Evolutionary conservation across 2,797 vertebrate species (phyloP).

Genomic region (Octomys mimax): DNA sequence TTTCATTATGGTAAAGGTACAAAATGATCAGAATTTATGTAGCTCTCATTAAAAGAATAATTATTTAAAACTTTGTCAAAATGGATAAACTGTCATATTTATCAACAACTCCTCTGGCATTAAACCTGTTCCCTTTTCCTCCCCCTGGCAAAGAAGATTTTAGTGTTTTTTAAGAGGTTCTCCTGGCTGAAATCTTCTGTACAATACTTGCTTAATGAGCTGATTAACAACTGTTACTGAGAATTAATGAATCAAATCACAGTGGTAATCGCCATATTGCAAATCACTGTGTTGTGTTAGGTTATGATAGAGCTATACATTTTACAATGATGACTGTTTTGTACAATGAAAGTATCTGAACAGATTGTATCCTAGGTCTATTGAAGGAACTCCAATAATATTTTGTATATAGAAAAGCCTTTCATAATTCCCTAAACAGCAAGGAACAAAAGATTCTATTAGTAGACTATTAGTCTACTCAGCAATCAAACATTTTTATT

Average conservation of each 20-base stretch:
- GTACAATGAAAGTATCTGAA: conserved; percentile 80
- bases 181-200: conserved; percentile 88
- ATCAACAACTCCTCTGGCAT: conserved; percentile 10
- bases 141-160: conserved; percentile 81
- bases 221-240: conserved; percentile 91
- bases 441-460: conserved; percentile 63
- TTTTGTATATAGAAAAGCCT: conserved; percentile 16
- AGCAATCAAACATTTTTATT: conserved; percentile 66
- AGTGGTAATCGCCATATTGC: conserved; percentile 89
- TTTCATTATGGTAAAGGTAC: neutral
- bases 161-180: conserved; percentile 86
- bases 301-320: conserved; percentile 86
- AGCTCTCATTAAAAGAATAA: neutral
- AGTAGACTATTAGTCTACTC: conserved; percentile 68
- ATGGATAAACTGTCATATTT: conserved; percentile 44
- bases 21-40: neutral
- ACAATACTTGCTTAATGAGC: conserved; percentile 90
- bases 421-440: conserved; percentile 59
- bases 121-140: conserved; percentile 41
- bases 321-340: conserved; percentile 84
- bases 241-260: conserved; percentile 91
- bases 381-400: conserved; percentile 38
- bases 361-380: conserved; percentile 80
- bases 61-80: conserved; percentile 53
- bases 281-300: conserved; percentile 88